Conservation (phyloP, 2,113 vertebrate species). For the Grallaria varia region DNA sequence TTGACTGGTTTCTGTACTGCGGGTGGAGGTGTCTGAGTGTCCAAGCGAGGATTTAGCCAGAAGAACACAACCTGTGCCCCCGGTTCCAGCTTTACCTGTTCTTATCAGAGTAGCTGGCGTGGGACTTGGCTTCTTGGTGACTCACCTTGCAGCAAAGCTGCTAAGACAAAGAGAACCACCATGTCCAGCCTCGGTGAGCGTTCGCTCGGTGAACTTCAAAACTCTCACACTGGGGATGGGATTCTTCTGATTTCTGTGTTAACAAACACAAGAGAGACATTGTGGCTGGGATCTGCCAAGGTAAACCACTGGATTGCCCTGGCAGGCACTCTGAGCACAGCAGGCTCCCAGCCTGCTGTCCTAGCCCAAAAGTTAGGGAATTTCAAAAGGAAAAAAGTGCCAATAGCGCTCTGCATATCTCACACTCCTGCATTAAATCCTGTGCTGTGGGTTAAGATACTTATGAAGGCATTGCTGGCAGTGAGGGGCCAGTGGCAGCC, state of each 20-base stretch:
- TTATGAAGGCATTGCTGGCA: neutral
- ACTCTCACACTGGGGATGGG: rapidly evolving
- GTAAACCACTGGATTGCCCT: rapidly evolving
- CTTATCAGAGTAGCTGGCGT: rapidly evolving
- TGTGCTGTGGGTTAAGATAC: neutral
- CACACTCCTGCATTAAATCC: rapidly evolving
- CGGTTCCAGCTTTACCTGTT: neutral
- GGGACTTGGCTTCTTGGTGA: neutral
- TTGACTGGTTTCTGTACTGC: neutral
- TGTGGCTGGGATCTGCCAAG: neutral
- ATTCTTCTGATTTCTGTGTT: neutral
- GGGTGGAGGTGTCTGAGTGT: neutral
- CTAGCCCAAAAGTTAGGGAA: neutral
- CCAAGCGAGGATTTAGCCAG: neutral
- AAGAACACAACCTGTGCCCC: neutral
- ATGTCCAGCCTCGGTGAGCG: neutral
- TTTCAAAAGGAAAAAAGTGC: neutral
- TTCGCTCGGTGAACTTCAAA: neutral
- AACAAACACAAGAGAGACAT: neutral
- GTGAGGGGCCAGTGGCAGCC: rapidly evolving
- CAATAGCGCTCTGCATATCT: neutral
- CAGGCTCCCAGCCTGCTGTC: neutral
- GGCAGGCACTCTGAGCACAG: rapidly evolving
- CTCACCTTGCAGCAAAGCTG: slow-evolving; percentile 70
- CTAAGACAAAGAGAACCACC: neutral